Conservation (phyloP, 2,113 vertebrate genomes). For the Ascaphus truei region DNA sequence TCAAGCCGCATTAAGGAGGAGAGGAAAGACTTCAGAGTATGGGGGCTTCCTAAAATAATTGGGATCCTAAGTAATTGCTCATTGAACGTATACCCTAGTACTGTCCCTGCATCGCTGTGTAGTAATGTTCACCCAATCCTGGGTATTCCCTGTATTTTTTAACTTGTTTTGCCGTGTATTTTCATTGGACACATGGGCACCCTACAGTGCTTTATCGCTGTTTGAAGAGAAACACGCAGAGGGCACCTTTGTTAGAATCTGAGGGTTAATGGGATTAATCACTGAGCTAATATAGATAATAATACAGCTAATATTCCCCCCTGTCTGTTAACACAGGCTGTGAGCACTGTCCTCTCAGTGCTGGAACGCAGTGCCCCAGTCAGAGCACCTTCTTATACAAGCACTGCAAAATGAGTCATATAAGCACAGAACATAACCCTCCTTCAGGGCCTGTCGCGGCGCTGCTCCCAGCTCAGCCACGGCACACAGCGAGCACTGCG, state of each 20-base stretch:
- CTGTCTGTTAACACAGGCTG: neutral
- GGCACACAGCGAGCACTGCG: neutral
- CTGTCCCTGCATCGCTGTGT: too few species aligned
- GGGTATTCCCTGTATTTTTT: too few species aligned
- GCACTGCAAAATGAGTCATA: neutral
- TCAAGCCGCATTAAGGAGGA: too few species aligned
- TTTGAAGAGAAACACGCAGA: neutral
- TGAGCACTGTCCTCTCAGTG: neutral
- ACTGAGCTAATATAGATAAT: neutral
- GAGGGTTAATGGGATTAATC: neutral
- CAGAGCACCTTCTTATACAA: neutral
- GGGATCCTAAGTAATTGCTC: too few species aligned
- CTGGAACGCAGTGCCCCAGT: neutral
- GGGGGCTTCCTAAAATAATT: too few species aligned
- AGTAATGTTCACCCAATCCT: too few species aligned
- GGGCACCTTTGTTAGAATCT: neutral
- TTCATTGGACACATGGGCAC: neutral
- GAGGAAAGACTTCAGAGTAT: too few species aligned
- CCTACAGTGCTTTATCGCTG: neutral
- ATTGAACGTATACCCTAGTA: too few species aligned
- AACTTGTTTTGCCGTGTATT: too few species aligned
- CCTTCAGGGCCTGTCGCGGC: neutral
- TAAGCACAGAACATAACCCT: neutral
- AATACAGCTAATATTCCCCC: neutral
- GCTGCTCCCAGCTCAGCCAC: neutral